These are phyloP conservation scores for Neosilurus hyrtlii DNA, from an alignment of 2,797 vertebrate genomes.

Conservation along the genomic window DNA sequence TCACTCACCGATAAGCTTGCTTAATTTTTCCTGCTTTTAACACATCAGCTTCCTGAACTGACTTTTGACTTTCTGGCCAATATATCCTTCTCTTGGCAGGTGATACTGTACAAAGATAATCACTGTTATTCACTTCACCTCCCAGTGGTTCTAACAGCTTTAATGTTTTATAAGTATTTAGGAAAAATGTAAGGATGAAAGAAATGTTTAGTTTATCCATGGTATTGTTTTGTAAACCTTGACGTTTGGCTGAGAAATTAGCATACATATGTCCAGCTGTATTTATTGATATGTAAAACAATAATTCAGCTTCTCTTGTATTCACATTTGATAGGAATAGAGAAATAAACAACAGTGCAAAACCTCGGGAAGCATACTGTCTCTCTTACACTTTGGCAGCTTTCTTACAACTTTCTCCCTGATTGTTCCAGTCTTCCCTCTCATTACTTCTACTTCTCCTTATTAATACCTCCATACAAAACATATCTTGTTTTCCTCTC, in stretches of 20 bases:
- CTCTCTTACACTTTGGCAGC: not conserved
- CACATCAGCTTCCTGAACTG: no score
- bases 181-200: no score
- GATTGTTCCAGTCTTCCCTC: not conserved
- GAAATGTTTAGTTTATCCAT: not conserved
- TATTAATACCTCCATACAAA: not conserved
- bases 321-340: not conserved
- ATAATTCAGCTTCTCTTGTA: not conserved
- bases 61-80: no score
- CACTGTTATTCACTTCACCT: no score
- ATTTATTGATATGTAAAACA: not conserved
- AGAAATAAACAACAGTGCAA: slow-evolving; percentile 34
- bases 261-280: not conserved
- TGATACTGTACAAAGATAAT: no score
- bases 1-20: no score
- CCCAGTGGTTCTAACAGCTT: no score
- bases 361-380: not conserved
- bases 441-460: not conserved
- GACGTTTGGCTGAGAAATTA: not conserved
- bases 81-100: no score
- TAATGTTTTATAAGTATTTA: no score
- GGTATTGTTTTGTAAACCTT: slow-evolving; percentile 2
- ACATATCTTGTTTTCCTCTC: not conserved
- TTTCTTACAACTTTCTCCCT: not conserved
- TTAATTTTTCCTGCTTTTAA: no score